These are phyloP conservation scores for Amia ocellicauda DNA, from an alignment of 2,113 vertebrate species.

Conservation along the genomic window DNA sequence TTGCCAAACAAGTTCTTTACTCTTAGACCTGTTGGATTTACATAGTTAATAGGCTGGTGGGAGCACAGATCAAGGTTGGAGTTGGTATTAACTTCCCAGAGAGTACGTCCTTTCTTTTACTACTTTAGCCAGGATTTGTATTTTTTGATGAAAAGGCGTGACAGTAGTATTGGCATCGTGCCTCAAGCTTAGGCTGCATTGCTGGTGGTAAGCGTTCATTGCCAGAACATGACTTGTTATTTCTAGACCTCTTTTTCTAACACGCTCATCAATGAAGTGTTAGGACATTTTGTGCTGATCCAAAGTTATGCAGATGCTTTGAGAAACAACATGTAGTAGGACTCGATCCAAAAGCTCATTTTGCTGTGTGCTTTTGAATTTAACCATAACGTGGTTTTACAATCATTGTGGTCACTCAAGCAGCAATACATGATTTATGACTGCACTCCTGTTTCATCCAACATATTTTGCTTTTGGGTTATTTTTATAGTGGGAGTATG, in stretches of 20 bases:
- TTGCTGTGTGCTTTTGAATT: too few relatives aligned
- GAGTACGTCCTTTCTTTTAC: constrained; percentile 41
- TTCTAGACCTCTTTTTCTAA: background rate
- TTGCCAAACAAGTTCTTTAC: constrained; percentile 28
- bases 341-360: too few relatives aligned
- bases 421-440: too few relatives aligned
- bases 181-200: constrained; percentile 13
- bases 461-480: too few relatives aligned
- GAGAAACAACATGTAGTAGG: too few relatives aligned
- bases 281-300: too few relatives aligned
- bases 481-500: too few relatives aligned
- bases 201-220: background rate
- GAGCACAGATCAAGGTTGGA: constrained; percentile 29
- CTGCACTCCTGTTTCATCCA: too few relatives aligned
- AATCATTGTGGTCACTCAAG: too few relatives aligned
- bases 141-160: constrained; percentile 23
- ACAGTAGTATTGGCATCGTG: constrained; percentile 37
- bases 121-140: constrained; percentile 27
- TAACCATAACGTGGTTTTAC: too few relatives aligned
- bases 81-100: constrained; percentile 41
- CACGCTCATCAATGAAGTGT: too few relatives aligned
- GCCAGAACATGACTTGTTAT: constrained; percentile 15
- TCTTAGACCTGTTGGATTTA: constrained; percentile 31
- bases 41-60: constrained; percentile 13
- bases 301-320: too few relatives aligned